phyloP scores from a whole-genome alignment of 1,140 invertebrate genomes.

The Laodelphax striatellus region DNA sequence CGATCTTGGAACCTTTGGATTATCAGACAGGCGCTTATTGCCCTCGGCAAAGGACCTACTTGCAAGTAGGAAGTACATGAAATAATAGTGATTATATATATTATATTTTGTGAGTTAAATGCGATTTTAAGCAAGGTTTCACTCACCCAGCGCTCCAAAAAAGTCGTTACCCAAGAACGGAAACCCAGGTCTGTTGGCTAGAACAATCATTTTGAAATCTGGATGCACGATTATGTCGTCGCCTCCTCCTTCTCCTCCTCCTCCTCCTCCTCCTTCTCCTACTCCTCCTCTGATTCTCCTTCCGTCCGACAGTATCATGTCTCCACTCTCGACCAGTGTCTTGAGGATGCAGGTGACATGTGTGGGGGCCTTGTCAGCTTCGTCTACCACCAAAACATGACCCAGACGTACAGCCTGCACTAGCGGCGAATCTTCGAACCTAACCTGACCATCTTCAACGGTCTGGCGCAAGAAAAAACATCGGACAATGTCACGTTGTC shows the following conservation, averaged over 20 bases:
- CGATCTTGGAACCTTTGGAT: too few relatives aligned
- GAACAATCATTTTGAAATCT: constrained; percentile 80
- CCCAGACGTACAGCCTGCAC: constrained; percentile 82
- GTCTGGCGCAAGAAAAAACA: constrained; percentile 53
- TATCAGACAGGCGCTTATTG: too few relatives aligned
- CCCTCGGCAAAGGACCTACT: too few relatives aligned
- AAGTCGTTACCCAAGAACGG: constrained; percentile 97
- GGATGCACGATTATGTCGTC: constrained; percentile 58
- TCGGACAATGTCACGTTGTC: too few relatives aligned
- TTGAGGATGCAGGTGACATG: constrained; percentile 94
- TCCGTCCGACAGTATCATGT: constrained; percentile 92
- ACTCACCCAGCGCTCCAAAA: constrained; percentile 62
- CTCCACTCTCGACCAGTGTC: constrained; percentile 85
- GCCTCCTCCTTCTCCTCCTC: too few relatives aligned
- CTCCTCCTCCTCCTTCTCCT: too few relatives aligned
- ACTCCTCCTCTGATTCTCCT: constrained; percentile 60
- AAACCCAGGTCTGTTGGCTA: constrained; percentile 94
- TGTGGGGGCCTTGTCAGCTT: constrained; percentile 93
- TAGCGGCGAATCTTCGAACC: constrained; percentile 89
- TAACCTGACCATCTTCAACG: constrained; percentile 74
- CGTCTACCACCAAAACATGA: constrained; percentile 86
- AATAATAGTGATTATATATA: too few relatives aligned
- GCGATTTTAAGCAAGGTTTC: too few relatives aligned
- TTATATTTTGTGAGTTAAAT: too few relatives aligned
- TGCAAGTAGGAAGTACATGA: too few relatives aligned